Conservation (phyloP, 2,113 vertebrate species). For the Mesitornis unicolor region DNA sequence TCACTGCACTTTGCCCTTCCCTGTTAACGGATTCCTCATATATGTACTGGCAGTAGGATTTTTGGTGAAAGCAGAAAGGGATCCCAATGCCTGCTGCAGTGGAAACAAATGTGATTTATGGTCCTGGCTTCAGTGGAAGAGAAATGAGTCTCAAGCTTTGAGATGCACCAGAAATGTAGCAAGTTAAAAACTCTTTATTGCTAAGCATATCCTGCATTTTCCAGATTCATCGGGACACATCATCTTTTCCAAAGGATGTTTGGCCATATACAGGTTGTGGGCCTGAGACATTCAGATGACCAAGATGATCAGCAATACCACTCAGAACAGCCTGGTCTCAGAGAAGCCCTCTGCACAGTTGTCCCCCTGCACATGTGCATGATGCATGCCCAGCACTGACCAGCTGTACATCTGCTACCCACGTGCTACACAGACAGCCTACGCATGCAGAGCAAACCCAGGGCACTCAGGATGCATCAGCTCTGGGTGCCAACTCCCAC, state of each 20-base stretch:
- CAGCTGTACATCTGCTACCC: not conserved
- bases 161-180: not conserved
- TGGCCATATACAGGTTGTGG: not conserved
- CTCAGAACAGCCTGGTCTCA: no score
- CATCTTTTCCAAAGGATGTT: not conserved
- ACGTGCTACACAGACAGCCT: not conserved
- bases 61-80: not conserved
- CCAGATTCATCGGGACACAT: accelerated
- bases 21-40: not conserved
- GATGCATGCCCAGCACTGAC: not conserved
- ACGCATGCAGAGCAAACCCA: not conserved
- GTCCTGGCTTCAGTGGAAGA: not conserved
- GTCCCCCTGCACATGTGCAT: accelerated
- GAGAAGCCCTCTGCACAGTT: not conserved
- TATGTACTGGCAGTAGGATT: accelerated
- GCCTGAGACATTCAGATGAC: not conserved
- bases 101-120: not conserved
- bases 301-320: no score
- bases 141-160: not conserved
- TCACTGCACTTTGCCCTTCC: accelerated
- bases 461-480: not conserved
- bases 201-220: not conserved
- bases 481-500: not conserved
- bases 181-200: not conserved
- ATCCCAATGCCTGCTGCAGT: accelerated